A percentile compares a stretch with the other conserved stretches of the same genome.
Evolutionary conservation across 2,888 invertebrate species (phyloP).

Genomic region (Synanthedon tipuliformis): DNA sequence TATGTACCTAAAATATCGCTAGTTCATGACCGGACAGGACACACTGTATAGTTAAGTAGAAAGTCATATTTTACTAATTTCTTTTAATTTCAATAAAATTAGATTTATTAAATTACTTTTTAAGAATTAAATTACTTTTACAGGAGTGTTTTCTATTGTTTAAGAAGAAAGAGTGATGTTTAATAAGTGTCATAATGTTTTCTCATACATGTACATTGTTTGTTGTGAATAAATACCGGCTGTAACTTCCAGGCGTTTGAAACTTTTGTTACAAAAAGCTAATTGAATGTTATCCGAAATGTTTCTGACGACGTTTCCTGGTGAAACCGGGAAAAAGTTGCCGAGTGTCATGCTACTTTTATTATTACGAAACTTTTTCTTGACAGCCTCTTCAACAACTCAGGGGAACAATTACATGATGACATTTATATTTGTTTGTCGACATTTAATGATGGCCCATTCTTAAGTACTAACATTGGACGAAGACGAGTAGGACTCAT

Average conservation of each 20-base stretch:
- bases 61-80: too few species aligned
- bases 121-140: too few species aligned
- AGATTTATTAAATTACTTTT: too few species aligned
- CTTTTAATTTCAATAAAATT: too few species aligned
- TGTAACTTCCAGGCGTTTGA: slow-evolving; percentile 12
- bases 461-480: slow-evolving; percentile 3
- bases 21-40: too few species aligned
- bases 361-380: slow-evolving; percentile 43
- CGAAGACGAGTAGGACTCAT: not conserved
- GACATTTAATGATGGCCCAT: slow-evolving; percentile 1
- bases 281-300: slow-evolving; percentile 46
- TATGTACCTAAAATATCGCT: too few species aligned
- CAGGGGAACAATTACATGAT: slow-evolving; percentile 25
- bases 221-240: slow-evolving; percentile 5
- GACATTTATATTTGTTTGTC: slow-evolving; percentile 27
- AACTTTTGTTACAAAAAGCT: slow-evolving; percentile 28
- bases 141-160: too few species aligned
- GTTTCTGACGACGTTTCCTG: slow-evolving; percentile 21
- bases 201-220: not conserved
- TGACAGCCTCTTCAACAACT: slow-evolving; percentile 22
- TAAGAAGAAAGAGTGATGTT: too few species aligned
- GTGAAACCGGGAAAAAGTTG: slow-evolving; percentile 28
- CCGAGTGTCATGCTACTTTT: slow-evolving; percentile 32
- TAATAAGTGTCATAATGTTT: too few species aligned
- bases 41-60: too few species aligned